phyloP scores from a whole-genome alignment of 2,888 invertebrate species.

The Luperina nickerlii region DNA sequence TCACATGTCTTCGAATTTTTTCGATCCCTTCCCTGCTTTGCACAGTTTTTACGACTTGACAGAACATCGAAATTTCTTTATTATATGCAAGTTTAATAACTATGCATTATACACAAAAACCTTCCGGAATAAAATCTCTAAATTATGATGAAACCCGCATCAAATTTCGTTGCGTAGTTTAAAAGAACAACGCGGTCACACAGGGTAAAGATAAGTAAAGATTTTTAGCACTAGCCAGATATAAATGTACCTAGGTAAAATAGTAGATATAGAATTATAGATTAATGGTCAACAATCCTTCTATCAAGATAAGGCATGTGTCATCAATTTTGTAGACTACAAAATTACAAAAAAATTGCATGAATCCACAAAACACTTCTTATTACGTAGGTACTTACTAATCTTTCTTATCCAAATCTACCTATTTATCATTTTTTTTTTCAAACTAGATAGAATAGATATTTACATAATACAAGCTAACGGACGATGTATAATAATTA shows the following conservation, averaged over 20 bases:
- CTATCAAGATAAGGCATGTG: conserved; percentile 23
- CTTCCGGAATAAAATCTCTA: not conserved
- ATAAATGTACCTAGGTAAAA: not conserved
- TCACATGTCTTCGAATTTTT: no score
- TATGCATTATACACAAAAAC: not conserved
- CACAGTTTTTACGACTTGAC: not conserved
- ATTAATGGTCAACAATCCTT: conserved; percentile 7
- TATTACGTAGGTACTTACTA: no score
- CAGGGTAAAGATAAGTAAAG: not conserved
- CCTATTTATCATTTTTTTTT: not conserved
- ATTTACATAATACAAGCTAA: not conserved
- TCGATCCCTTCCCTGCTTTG: not conserved
- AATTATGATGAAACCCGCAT: not conserved
- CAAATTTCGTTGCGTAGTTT: not conserved
- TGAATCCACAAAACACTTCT: not conserved
- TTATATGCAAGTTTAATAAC: not conserved
- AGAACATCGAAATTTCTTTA: not conserved
- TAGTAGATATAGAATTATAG: not conserved
- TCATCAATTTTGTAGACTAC: not conserved
- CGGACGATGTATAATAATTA: no score
- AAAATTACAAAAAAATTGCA: not conserved
- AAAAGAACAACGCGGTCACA: not conserved
- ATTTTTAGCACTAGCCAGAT: not conserved
- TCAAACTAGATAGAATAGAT: not conserved
- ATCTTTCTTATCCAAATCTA: not conserved